phyloP scores from a whole-genome alignment of 2,888 invertebrate genomes.

The Caradrina kadenii region DNA sequence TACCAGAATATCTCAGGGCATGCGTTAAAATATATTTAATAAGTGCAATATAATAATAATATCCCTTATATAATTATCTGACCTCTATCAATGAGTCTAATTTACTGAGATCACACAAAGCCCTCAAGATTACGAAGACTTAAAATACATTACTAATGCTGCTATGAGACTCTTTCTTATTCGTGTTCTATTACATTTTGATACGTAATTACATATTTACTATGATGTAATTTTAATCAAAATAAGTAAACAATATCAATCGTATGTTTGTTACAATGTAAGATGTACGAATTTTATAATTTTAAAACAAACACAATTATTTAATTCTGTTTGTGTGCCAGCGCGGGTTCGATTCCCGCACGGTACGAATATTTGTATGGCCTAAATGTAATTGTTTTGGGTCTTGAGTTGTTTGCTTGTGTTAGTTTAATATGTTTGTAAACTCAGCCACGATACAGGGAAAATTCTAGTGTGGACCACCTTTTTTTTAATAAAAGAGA shows the following conservation, averaged over 20 bases:
- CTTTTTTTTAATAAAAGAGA: background rate
- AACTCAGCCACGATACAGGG: no score
- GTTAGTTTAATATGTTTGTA: no score
- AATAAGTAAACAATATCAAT: background rate
- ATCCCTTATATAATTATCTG: background rate
- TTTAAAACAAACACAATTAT: no score
- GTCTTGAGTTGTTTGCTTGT: no score
- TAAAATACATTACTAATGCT: slow-evolving; percentile 19
- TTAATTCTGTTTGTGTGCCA: no score
- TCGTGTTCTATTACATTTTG: background rate
- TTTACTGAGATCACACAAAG: slow-evolving; percentile 30
- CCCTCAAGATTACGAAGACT: slow-evolving; percentile 13
- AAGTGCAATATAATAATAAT: slow-evolving; percentile 3
- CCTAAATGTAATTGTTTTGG: no score
- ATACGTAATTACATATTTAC: background rate
- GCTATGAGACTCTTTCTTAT: background rate
- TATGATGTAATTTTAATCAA: background rate
- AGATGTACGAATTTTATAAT: no score
- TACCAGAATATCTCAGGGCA: no score
- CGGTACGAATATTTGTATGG: no score
- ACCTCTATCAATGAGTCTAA: slow-evolving; percentile 12
- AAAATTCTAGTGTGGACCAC: no score
- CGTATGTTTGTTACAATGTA: no score
- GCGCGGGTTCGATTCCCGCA: no score
- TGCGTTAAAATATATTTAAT: background rate